Percentiles rank a stretch among this genome's conserved stretches.
These are phyloP conservation scores for Brachyptera risi DNA, from an alignment of 2,888 invertebrate species.

Conservation along the genomic window DNA sequence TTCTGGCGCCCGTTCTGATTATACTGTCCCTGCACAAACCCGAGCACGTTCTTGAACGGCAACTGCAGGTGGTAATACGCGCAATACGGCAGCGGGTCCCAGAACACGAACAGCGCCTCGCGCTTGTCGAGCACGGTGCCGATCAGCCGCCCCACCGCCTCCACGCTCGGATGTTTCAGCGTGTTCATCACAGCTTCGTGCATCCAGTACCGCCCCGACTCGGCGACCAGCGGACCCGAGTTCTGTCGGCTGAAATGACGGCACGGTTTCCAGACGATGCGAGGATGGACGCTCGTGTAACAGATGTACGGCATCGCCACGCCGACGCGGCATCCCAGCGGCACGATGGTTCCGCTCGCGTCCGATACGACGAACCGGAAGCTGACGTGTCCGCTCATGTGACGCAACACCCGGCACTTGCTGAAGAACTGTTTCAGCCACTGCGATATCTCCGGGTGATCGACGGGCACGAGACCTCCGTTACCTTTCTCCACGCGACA, in stretches of 20 bases:
- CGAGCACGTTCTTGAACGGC: conserved; percentile 58
- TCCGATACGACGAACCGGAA: conserved; percentile 67
- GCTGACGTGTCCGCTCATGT: conserved; percentile 73
- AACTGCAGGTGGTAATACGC: conserved; percentile 79
- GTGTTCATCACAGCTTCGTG: conserved; percentile 54
- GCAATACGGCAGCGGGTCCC: conserved; percentile 84
- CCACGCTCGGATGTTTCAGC: conserved; percentile 48
- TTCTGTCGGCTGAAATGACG: conserved; percentile 55
- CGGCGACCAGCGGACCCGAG: conserved; percentile 50
- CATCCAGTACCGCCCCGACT: conserved; percentile 53
- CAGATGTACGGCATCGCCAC: conserved; percentile 78
- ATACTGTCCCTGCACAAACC: conserved; percentile 49
- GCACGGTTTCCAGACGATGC: conserved; percentile 60
- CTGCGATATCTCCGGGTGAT: conserved; percentile 58
- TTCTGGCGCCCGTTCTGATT: conserved; percentile 19
- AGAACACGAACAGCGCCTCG: conserved; percentile 74
- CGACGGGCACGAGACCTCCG: conserved; percentile 64
- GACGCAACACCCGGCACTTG: conserved; percentile 58
- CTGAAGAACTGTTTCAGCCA: conserved; percentile 71
- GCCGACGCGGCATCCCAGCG: conserved; percentile 69
- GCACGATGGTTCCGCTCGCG: conserved; percentile 52
- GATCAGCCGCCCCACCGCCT: conserved; percentile 56
- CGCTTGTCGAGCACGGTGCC: conserved; percentile 70
- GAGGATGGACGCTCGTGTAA: conserved; percentile 63
- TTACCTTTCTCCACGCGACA: conserved; percentile 65